phyloP scores from a whole-genome alignment of 1,140 invertebrate species.

The Neodiprion fabricii region DNA sequence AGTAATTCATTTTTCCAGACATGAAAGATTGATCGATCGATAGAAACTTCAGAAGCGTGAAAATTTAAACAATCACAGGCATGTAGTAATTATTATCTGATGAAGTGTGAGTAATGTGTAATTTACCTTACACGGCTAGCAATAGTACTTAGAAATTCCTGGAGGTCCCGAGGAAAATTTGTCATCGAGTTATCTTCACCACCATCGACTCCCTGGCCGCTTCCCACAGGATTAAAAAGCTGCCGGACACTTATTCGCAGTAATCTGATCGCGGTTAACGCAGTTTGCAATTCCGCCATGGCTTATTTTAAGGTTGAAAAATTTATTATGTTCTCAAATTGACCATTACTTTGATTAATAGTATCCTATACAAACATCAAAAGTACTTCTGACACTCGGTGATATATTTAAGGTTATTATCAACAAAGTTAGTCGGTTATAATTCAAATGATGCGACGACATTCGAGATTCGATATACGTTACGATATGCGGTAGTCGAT shows the following conservation, averaged over 20 bases:
- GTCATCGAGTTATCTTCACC: slow-evolving; percentile 78
- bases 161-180: slow-evolving; percentile 81
- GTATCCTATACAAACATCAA: no score
- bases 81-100: no score
- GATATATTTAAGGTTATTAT: no score
- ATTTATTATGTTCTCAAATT: neutral
- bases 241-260: slow-evolving; percentile 81
- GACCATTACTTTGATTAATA: no score
- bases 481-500: no score
- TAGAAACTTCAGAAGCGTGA: slow-evolving; percentile 6
- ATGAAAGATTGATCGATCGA: slow-evolving; percentile 13
- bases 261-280: slow-evolving; percentile 75
- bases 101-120: slow-evolving; percentile 3
- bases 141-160: slow-evolving; percentile 77
- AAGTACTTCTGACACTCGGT: no score
- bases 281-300: slow-evolving; percentile 75
- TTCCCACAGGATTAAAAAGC: slow-evolving; percentile 81
- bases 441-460: no score
- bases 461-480: no score
- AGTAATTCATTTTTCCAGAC: neutral
- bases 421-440: no score
- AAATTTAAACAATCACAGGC: no score
- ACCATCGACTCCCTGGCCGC: slow-evolving; percentile 77
- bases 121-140: slow-evolving; percentile 75
- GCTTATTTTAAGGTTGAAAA: neutral